These are phyloP conservation scores for Siphamia tubifer DNA, from an alignment of 2,113 vertebrate genomes.

Conservation along the genomic window DNA sequence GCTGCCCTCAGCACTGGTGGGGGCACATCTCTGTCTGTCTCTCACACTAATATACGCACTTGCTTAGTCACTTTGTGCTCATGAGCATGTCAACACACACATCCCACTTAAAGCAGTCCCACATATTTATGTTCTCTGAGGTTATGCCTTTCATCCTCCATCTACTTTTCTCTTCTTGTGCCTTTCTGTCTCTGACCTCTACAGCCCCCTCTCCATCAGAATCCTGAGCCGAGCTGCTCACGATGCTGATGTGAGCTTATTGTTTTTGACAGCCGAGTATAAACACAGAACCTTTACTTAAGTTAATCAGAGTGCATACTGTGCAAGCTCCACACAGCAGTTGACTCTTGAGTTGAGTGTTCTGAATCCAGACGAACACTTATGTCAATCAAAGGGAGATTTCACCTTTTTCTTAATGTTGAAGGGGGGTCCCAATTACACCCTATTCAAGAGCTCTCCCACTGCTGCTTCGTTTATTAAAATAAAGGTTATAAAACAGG, in stretches of 20 bases:
- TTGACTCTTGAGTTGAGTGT: not conserved
- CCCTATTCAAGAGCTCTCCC: not conserved
- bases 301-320: conserved; percentile 24
- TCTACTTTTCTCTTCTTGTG: not conserved
- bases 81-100: not conserved
- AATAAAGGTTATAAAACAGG: no score
- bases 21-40: conserved; percentile 35
- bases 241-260: conserved; percentile 39
- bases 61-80: conserved; percentile 33
- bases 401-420: not conserved
- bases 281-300: conserved; percentile 35
- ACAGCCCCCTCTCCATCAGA: not conserved
- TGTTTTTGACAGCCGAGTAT: conserved; percentile 56
- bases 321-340: conserved; percentile 23
- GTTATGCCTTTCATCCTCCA: not conserved
- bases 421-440: not conserved
- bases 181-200: conserved; percentile 23
- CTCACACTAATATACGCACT: conserved; percentile 19
- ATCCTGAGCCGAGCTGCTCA: conserved; percentile 11
- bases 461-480: not conserved
- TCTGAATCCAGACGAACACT: conserved; percentile 1
- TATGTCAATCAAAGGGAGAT: conserved; percentile 1
- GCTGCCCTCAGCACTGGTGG: conserved; percentile 53
- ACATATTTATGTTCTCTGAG: not conserved
- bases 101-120: not conserved